Evolutionary conservation across 2,888 invertebrate species (phyloP), one percentile per base, ranked within the genome.

Genomic region (Trachelus stipa): DNA sequence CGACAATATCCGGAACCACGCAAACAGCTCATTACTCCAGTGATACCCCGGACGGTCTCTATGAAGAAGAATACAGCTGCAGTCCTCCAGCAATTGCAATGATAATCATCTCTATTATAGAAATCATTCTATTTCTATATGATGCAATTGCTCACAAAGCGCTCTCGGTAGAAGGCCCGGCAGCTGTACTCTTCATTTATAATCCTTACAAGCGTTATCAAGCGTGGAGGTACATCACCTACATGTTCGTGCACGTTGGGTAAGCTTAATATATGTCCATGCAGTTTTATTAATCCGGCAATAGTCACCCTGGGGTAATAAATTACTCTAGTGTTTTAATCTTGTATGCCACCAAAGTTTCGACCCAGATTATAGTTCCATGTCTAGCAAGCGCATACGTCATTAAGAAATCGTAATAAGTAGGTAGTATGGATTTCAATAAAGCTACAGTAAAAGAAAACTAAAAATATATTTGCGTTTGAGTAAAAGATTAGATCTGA

Each of bases 231-330:
- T 99, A 95, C 91, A 87, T 98, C 74, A 96, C 97, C 0, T 99
- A 99, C 90, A 98, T 98, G 98, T 95, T 99, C 90, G 97, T 99
- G 34, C 99, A 99, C 92, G 96, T 97, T 81, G 98, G 98, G 96
- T 96, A 90, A 93, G 94, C 88, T 76, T 9, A 74, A 77, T 75
- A 77, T n/a, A 69, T 68, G 2, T 23, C 9, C 23, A 56, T 23
- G 23, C 9, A 23, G 35, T 35, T 35, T 35, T 35, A 3, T 35
- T 35, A 35, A 35, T 35, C 12, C 12, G 12, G 3, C 35, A 35
- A 35, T 12, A 35, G 35, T 35, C 35, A 35, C 35, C 35, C 35
- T 35, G 35, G 35, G 35, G 35, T 35, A 35, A 35, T 35, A 35
- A 35, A 35, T 35, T 35, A 35, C 35, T 12, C 12, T 35, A 35